phyloP scores from a whole-genome alignment of 2,113 vertebrate genomes.

The Saguinus midas region DNA sequence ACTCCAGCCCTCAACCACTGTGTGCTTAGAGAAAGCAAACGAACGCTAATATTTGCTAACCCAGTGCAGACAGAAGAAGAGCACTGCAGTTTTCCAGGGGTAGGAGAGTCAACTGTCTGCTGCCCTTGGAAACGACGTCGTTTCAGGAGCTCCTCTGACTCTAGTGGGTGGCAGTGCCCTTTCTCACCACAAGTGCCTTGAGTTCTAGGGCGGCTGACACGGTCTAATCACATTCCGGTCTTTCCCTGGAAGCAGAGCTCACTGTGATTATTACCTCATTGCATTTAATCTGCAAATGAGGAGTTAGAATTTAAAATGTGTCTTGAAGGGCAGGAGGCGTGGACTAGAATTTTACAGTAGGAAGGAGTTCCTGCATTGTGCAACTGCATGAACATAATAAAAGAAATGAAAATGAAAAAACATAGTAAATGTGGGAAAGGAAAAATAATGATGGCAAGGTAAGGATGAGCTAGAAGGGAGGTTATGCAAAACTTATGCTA shows the following conservation, averaged over 20 bases:
- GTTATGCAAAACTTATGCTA: background rate
- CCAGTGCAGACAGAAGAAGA: background rate
- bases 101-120: background rate
- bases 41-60: background rate
- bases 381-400: background rate
- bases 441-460: background rate
- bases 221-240: background rate
- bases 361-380: background rate
- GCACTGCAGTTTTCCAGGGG: background rate
- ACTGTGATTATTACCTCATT: slow-evolving; percentile 62
- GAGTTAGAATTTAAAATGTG: slow-evolving; percentile 59
- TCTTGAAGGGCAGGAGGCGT: slow-evolving; percentile 56
- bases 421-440: background rate
- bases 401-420: background rate
- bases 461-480: background rate
- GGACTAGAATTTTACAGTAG: slow-evolving; percentile 37
- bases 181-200: background rate
- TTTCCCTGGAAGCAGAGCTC: background rate
- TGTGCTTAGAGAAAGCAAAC: slow-evolving; percentile 34
- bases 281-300: slow-evolving; percentile 62
- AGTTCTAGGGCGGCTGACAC: background rate
- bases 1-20: background rate
- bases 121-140: background rate
- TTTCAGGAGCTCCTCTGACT: background rate
- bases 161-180: background rate